Conservation (phyloP, 2,888 invertebrate species). For the Trichogramma dendrolimi region DNA sequence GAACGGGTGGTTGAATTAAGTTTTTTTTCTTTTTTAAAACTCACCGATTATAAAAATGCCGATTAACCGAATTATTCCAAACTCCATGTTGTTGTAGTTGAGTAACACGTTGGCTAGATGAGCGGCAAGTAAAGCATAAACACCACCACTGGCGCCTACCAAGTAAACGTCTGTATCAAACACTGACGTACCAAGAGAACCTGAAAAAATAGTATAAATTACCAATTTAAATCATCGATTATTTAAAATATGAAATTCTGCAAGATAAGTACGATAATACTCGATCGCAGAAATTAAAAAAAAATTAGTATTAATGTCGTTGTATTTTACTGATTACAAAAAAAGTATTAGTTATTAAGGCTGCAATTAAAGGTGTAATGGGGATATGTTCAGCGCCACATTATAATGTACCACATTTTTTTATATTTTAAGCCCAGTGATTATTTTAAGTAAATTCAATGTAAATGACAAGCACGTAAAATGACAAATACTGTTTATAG, state of each 20-base stretch:
- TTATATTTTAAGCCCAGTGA: too few species aligned
- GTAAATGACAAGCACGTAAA: too few species aligned
- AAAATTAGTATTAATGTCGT: too few species aligned
- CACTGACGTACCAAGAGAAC: constrained; percentile 77
- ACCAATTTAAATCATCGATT: constrained; percentile 13
- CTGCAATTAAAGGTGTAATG: too few species aligned
- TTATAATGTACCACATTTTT: too few species aligned
- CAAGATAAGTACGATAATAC: too few species aligned
- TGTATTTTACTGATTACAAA: too few species aligned
- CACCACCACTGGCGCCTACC: constrained; percentile 95
- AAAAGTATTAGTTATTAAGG: too few species aligned
- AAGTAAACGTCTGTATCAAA: constrained; percentile 91
- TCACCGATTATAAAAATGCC: constrained; percentile 88
- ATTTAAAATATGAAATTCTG: neutral
- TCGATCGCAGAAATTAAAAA: too few species aligned
- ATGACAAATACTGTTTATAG: too few species aligned
- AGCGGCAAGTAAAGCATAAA: constrained; percentile 92
- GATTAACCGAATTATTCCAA: constrained; percentile 81
- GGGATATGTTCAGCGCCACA: too few species aligned
- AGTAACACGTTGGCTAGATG: constrained; percentile 92
- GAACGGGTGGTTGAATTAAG: neutral
- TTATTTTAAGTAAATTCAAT: too few species aligned
- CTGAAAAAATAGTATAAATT: constrained; percentile 41
- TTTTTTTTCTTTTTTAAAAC: constrained; percentile 35
- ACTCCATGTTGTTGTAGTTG: constrained; percentile 94